Percentiles rank a stretch among this genome's conserved stretches.
These are phyloP conservation scores for Polymixis flavicincta DNA, from an alignment of 2,888 invertebrate species.

Conservation along the genomic window DNA sequence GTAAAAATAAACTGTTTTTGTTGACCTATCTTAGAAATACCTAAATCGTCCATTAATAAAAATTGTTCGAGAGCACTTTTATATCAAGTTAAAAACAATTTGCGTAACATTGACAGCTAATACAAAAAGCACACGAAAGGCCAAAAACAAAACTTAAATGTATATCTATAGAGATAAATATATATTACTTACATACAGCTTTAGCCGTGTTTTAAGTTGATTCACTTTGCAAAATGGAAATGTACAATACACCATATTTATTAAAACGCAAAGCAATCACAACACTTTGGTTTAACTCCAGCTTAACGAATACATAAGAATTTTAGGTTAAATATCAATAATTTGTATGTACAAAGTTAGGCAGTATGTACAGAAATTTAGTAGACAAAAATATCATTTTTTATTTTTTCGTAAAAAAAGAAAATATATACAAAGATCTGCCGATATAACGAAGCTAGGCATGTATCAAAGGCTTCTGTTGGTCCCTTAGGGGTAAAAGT, in stretches of 20 bases:
- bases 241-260: constrained; percentile 75
- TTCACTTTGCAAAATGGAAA: constrained; percentile 84
- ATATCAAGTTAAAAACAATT: constrained; percentile 52
- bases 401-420: constrained; percentile 77
- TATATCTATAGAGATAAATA: constrained; percentile 71
- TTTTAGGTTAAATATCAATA: constrained; percentile 64
- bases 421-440: constrained; percentile 89
- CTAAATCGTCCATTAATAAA: constrained; percentile 7
- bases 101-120: constrained; percentile 46
- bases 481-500: constrained; percentile 10
- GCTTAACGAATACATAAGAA: constrained; percentile 87
- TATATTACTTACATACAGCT: constrained; percentile 82
- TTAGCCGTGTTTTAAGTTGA: constrained; percentile 82
- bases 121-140: constrained; percentile 71
- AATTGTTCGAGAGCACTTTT: constrained; percentile 44
- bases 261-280: constrained; percentile 85
- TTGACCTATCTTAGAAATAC: constrained; percentile 20
- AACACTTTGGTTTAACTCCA: constrained; percentile 93
- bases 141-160: constrained; percentile 68
- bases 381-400: constrained; percentile 60
- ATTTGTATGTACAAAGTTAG: constrained; percentile 60
- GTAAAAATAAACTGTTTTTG: constrained; percentile 30
- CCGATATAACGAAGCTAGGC: constrained; percentile 84
- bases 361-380: constrained; percentile 64
- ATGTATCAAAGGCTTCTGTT: constrained; percentile 75